Conservation (phyloP, 2,797 vertebrate genomes). For the Gymnothorax reevesii region DNA sequence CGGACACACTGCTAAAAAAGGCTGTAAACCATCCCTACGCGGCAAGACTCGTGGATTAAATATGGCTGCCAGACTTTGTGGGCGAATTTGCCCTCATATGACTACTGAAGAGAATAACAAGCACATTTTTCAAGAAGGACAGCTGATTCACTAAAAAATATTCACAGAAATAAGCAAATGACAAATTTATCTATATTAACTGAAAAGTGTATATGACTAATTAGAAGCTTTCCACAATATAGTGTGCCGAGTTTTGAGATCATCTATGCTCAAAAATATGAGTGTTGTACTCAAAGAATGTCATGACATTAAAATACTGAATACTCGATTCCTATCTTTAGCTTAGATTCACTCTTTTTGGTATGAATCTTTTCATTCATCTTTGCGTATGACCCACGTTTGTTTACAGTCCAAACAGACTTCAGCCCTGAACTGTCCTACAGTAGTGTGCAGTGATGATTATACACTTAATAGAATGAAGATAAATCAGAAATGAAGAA, state of each 20-base stretch:
- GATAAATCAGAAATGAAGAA: too few species aligned
- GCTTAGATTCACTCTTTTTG: too few species aligned
- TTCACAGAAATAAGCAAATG: neutral
- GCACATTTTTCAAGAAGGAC: neutral
- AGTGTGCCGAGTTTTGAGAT: neutral
- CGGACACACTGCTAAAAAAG: neutral
- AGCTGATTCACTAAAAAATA: neutral
- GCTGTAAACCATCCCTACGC: neutral
- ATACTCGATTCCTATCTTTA: too few species aligned
- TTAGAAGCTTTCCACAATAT: neutral
- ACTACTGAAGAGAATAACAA: neutral
- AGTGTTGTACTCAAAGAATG: too few species aligned
- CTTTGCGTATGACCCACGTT: too few species aligned
- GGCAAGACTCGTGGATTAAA: neutral
- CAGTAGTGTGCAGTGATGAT: too few species aligned
- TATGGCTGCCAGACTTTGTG: neutral
- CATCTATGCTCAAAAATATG: neutral
- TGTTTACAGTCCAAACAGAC: too few species aligned
- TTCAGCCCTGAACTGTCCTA: too few species aligned
- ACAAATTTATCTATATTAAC: neutral
- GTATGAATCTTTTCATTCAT: too few species aligned
- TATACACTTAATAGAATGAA: too few species aligned
- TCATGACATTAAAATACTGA: too few species aligned
- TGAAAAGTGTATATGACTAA: neutral
- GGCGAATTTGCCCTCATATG: neutral